These are phyloP conservation scores for Plemyria rubiginata DNA, from an alignment of 2,888 invertebrate species.

Conservation along the genomic window DNA sequence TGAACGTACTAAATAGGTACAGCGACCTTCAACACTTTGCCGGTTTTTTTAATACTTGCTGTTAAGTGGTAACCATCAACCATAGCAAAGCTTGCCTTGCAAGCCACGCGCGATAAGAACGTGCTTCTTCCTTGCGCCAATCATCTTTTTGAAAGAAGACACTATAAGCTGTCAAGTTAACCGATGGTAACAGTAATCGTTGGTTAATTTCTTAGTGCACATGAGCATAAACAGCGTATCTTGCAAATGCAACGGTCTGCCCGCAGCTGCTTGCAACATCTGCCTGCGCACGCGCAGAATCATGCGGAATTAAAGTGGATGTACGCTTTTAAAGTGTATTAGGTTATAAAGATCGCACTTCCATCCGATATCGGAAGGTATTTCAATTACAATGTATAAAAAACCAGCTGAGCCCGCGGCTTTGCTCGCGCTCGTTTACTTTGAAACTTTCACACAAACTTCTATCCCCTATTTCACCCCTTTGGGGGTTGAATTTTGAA, in stretches of 20 bases:
- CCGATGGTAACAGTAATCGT: neutral
- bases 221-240: conserved; percentile 8
- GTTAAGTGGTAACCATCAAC: no score
- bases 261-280: conserved; percentile 53
- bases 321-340: neutral
- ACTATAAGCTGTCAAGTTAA: neutral
- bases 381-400: neutral
- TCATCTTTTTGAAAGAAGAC: neutral
- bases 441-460: no score
- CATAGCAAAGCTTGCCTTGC: no score
- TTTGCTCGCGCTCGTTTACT: no score
- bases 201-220: neutral
- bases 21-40: no score
- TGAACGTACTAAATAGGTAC: no score
- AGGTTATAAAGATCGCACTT: neutral
- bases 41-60: no score
- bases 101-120: no score
- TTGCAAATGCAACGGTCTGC: conserved; percentile 39
- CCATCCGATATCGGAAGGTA: neutral
- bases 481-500: no score
- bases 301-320: conserved; percentile 2
- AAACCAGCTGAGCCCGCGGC: neutral
- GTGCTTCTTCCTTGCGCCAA: no score
- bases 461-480: no score
- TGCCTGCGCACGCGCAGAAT: conserved; percentile 41